Conservation (phyloP, 1,140 invertebrate species). For the Lepidurus arcticus region DNA sequence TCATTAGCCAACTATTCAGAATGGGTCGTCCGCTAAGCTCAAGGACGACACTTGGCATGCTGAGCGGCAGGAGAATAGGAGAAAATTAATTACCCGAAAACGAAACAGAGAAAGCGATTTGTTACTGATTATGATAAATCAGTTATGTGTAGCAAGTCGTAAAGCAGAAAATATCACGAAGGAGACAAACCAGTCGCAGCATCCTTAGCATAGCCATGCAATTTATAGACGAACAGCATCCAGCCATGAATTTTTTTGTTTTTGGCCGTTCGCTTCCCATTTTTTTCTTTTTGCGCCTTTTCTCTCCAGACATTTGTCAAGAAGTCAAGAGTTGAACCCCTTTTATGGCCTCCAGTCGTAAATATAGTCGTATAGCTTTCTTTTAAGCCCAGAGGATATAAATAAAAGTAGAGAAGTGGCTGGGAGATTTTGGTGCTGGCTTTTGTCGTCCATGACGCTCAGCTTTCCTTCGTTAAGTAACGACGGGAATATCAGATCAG, state of each 20-base stretch:
- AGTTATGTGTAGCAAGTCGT: slow-evolving; percentile 1
- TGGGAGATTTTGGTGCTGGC: background rate
- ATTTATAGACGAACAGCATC: background rate
- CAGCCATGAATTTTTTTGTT: background rate
- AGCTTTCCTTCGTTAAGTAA: background rate
- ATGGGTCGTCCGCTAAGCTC: background rate
- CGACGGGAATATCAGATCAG: background rate
- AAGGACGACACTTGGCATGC: background rate
- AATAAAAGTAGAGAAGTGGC: slow-evolving; percentile 21
- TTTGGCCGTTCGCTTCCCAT: background rate
- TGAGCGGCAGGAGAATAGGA: background rate
- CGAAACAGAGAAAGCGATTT: background rate
- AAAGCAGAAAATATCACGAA: background rate
- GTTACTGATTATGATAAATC: slow-evolving; percentile 16
- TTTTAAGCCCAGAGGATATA: background rate
- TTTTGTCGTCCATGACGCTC: slow-evolving; percentile 15
- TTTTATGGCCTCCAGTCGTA: slow-evolving; percentile 13
- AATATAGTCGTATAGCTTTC: slow-evolving; percentile 11
- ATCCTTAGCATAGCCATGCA: slow-evolving; percentile 8
- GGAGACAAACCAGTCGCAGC: slow-evolving; percentile 12
- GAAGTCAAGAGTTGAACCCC: slow-evolving; percentile 5
- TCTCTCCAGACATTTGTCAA: slow-evolving; percentile 1
- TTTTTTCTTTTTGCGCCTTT: background rate
- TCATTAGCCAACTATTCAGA: background rate
- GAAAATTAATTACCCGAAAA: background rate